Base-by-base conservation (phyloP, 2,113 vertebrate genomes). In the Bubo scandiacus region DNA sequence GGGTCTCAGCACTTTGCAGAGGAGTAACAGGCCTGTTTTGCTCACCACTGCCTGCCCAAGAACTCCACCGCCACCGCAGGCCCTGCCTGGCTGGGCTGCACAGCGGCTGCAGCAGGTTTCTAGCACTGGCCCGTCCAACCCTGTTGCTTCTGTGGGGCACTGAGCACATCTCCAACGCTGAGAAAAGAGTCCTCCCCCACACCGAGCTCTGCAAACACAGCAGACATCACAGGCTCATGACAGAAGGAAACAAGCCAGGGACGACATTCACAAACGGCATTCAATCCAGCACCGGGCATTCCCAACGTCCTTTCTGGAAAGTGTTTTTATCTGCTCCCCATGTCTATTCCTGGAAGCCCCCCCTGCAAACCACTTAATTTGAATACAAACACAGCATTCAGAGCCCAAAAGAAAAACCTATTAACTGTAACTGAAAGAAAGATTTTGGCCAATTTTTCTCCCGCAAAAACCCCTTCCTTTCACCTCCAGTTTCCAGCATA, bases 281-380 rank as follows among this genome's bases (percentile, higher is more conserved):
- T 3, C 18, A 20, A 6, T 2, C 20, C 62, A 8, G 38, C 21
- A 42, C 34, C 3, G 0, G 4, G 23, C 45, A 7, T 6, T 49
- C 30, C 42, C 32, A 58, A 7, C 0, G 0, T 7, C 47, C 29
- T 6, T 18, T 15, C 68, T 16, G 79, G 32, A 80, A 68, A 58
- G 58, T 8, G 42, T 10, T 72, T 75, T 62, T 55, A 58, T 67
- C 40, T 4, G 40, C 81, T 92, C 52, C 54, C 38, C 59, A 74
- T 29, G 42, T 86, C 88, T 92, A 96, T 92, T 96, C 88, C 95
- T 96, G 92, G 86, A 97, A 95, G 66, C 81, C 20, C 61, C 51
- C 65, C 52, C 61, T 38, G 68, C 71, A 92, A 96, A 62, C 51
- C 29, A 14, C 62, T 86, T 70, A 2, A 93, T 96, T 88, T 93